Conservation (phyloP, 2,113 vertebrate species). For the Stigmatopora argus region DNA sequence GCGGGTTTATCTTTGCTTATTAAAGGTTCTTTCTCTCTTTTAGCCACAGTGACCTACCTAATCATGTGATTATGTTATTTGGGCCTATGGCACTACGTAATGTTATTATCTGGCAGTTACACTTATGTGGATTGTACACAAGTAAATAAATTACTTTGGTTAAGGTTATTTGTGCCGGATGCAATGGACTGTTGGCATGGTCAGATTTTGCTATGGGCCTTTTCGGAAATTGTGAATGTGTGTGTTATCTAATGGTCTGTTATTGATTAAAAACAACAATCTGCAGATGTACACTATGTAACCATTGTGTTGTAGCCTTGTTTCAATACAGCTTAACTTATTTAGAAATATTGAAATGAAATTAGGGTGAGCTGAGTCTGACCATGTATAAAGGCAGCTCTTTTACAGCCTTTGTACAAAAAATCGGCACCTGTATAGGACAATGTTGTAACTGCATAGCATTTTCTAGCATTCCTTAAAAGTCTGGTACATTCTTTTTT, state of each 20-base stretch:
- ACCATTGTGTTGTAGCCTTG: neutral
- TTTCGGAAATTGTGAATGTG: neutral
- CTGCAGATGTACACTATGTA: neutral
- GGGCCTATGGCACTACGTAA: constrained; percentile 13
- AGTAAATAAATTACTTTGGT: neutral
- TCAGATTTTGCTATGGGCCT: neutral
- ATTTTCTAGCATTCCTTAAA: too few relatives aligned
- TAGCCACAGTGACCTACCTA: constrained; percentile 22
- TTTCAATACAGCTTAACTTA: neutral
- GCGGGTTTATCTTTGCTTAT: constrained; percentile 35
- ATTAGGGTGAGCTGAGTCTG: neutral
- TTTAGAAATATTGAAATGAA: neutral
- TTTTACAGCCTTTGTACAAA: too few relatives aligned
- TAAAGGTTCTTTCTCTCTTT: constrained; percentile 15
- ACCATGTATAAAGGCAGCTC: neutral
- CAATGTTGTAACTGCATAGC: neutral
- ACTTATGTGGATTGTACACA: neutral
- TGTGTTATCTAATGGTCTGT: neutral
- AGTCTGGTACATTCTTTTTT: too few relatives aligned
- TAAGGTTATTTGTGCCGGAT: constrained; percentile 9
- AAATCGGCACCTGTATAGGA: too few relatives aligned
- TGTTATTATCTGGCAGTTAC: neutral
- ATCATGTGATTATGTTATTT: constrained; percentile 19
- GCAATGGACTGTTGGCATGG: neutral
- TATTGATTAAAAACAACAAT: neutral